A percentile compares a stretch with the other conserved stretches of the same genome.
Evolutionary conservation across 2,797 vertebrate genomes (phyloP).

Genomic region (Periparus ater): DNA sequence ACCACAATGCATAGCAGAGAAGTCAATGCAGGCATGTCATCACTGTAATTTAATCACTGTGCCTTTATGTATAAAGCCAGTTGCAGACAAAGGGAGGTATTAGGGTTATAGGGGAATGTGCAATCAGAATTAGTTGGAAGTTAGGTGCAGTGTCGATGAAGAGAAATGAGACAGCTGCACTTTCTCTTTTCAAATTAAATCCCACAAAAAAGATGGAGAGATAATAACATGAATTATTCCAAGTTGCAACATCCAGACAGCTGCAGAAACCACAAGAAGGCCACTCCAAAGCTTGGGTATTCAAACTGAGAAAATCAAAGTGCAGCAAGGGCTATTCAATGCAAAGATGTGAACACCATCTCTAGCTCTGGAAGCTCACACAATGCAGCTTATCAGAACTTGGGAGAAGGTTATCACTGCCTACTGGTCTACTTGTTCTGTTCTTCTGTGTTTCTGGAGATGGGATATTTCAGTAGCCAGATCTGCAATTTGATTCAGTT

Average conservation of each 20-base stretch:
- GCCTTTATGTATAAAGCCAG: not conserved
- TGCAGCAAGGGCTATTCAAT: not conserved
- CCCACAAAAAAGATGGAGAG: not conserved
- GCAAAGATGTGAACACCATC: not conserved
- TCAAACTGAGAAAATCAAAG: not conserved
- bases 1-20: not conserved
- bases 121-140: conserved; percentile 2
- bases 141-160: not conserved
- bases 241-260: not conserved
- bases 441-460: not conserved
- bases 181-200: not conserved
- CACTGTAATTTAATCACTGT: conserved; percentile 2
- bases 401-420: not conserved
- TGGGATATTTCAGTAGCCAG: not conserved
- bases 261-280: not conserved
- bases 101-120: not conserved
- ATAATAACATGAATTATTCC: not conserved
- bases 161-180: not conserved
- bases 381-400: not conserved
- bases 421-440: not conserved
- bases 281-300: not conserved
- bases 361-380: not conserved
- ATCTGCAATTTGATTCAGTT: not conserved
- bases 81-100: not conserved
- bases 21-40: not conserved